Evolutionary conservation across 2,797 vertebrate genomes (phyloP).

Genomic region (Aselliscus stoliczkanus): DNA sequence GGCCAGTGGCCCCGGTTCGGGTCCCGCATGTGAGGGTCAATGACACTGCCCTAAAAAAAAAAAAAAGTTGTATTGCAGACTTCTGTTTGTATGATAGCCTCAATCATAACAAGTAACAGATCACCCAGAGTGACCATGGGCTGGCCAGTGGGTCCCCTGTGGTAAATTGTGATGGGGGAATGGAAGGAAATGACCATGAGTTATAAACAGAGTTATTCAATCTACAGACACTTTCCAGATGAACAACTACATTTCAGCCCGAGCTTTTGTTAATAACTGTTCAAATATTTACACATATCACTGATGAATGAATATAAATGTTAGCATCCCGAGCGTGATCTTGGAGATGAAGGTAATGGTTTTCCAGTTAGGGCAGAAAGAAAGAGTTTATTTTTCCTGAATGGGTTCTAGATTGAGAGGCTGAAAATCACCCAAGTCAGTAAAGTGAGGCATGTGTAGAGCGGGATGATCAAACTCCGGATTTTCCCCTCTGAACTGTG

Average conservation of each 20-base stretch:
- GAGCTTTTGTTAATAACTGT: slow-evolving; percentile 54
- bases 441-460: neutral
- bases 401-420: neutral
- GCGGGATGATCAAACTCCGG: neutral
- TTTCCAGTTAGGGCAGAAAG: fast-evolving
- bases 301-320: neutral
- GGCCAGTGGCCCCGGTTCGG: no score
- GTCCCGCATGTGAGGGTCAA: no score
- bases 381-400: neutral
- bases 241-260: slow-evolving; percentile 58
- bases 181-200: slow-evolving; percentile 62
- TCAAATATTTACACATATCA: slow-evolving; percentile 46
- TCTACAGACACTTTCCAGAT: slow-evolving; percentile 64
- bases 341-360: neutral
- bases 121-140: slow-evolving; percentile 56
- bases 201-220: slow-evolving; percentile 75
- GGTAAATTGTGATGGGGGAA: slow-evolving; percentile 69
- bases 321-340: slow-evolving; percentile 17
- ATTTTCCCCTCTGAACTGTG: neutral
- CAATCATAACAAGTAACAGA: slow-evolving; percentile 74
- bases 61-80: slow-evolving; percentile 66
- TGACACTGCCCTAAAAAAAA: no score
- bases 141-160: slow-evolving; percentile 51
- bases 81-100: slow-evolving; percentile 60
- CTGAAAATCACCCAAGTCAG: neutral